Evolutionary conservation across 2,113 vertebrate species (phyloP).

Genomic region (Laticauda laticaudata): DNA sequence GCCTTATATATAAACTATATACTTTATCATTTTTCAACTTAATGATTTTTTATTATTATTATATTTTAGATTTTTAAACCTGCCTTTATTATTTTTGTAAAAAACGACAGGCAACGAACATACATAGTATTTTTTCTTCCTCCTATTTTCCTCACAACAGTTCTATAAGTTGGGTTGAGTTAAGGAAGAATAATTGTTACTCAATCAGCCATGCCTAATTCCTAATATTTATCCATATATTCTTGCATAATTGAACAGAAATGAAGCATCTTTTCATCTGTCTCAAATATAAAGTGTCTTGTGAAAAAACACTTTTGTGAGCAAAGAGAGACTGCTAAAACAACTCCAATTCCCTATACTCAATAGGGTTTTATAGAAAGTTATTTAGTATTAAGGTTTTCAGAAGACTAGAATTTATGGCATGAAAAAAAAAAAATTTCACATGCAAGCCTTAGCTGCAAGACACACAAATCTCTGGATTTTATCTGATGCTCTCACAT

Average conservation of each 20-base stretch:
- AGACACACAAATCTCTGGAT: not conserved
- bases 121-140: not conserved
- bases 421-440: conserved; percentile 15
- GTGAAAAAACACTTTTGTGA: not conserved
- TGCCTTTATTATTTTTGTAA: not conserved
- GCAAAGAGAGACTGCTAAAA: not conserved
- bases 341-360: not conserved
- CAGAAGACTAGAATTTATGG: not conserved
- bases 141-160: not conserved
- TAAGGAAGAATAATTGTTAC: not conserved
- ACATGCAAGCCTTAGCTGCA: not conserved
- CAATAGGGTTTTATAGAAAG: not conserved
- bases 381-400: not conserved
- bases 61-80: not conserved
- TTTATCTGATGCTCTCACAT: not conserved
- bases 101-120: not conserved
- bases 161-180: no score
- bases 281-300: not conserved
- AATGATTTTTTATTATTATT: not conserved
- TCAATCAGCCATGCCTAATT: not conserved
- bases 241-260: not conserved
- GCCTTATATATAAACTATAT: not conserved
- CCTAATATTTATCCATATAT: not conserved
- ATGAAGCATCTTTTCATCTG: not conserved
- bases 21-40: not conserved